Percentiles rank a stretch among this genome's conserved stretches.
Evolutionary conservation across 2,888 invertebrate species (phyloP).

Genomic region (Mycalesis mineus): DNA sequence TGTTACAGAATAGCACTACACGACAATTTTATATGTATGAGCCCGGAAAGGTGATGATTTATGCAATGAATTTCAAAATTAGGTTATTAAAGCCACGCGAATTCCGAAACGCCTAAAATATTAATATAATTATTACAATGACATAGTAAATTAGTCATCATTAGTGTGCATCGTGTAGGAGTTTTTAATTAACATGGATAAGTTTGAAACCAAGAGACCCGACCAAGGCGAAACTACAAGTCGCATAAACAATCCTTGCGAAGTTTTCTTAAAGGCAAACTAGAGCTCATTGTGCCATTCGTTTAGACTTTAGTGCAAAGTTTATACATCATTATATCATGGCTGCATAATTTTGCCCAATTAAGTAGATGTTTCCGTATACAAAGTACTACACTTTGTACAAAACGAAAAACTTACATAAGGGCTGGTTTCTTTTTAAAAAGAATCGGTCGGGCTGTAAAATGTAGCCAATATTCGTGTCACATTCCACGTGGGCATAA

Average conservation of each 20-base stretch:
- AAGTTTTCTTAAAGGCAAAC: slow-evolving; percentile 28
- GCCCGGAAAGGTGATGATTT: too few species aligned
- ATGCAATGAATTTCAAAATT: background rate
- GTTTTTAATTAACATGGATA: slow-evolving; percentile 20
- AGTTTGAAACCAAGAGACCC: slow-evolving; percentile 4
- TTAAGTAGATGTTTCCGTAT: background rate
- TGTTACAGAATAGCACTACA: too few species aligned
- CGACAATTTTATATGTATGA: too few species aligned
- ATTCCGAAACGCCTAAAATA: background rate
- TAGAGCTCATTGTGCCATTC: slow-evolving; percentile 25
- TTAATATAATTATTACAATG: too few species aligned
- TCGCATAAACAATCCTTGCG: slow-evolving; percentile 27
- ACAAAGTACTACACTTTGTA: too few species aligned
- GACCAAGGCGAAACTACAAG: slow-evolving; percentile 22
- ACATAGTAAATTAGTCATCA: background rate
- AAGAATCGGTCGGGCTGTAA: too few species aligned
- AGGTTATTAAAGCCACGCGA: background rate
- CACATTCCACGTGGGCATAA: too few species aligned
- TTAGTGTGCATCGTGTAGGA: slow-evolving; percentile 6
- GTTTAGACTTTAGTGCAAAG: slow-evolving; percentile 23
- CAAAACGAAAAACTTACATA: too few species aligned
- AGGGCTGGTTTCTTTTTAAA: too few species aligned
- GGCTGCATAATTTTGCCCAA: slow-evolving; percentile 1
- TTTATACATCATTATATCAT: slow-evolving; percentile 20
- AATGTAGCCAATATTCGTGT: too few species aligned